Conservation (phyloP, 2,797 vertebrate species). For the Melopsittacus undulatus region DNA sequence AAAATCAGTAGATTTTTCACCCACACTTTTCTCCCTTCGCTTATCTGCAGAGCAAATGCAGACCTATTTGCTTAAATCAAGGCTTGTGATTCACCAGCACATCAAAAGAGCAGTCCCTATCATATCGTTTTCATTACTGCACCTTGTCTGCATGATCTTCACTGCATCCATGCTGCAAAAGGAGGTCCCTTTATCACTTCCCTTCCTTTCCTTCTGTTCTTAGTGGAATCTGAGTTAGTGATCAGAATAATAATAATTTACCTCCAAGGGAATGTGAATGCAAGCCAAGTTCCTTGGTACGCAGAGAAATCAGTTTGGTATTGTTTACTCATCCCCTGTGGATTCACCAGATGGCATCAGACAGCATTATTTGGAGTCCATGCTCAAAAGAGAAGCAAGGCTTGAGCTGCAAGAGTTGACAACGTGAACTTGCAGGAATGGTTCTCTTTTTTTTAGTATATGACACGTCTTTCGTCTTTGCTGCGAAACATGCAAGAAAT, state of each 20-base stretch:
- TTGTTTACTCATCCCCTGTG: conserved; percentile 63
- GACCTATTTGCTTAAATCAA: conserved; percentile 28
- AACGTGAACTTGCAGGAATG: not conserved
- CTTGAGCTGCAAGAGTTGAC: not conserved
- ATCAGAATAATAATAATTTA: conserved; percentile 49
- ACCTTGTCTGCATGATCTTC: conserved; percentile 10
- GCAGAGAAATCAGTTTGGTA: conserved; percentile 47
- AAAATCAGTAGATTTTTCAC: conserved; percentile 29
- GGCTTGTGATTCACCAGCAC: conserved; percentile 5
- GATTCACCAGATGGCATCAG: conserved; percentile 70
- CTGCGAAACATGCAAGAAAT: not conserved
- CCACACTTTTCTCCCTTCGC: not conserved
- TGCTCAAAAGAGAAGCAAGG: not conserved
- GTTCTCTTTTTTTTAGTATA: not conserved
- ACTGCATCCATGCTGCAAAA: not conserved
- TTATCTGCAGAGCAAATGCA: conserved; percentile 23
- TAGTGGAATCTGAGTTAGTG: conserved; percentile 11
- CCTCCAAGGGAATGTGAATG: conserved; percentile 59
- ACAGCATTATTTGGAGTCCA: conserved; percentile 39
- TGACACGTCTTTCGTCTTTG: not conserved
- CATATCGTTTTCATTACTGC: not conserved
- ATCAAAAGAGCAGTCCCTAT: conserved; percentile 32
- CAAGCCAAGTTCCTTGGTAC: conserved; percentile 52
- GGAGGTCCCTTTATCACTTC: conserved; percentile 4
- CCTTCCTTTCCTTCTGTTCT: conserved; percentile 11